Conservation (phyloP, 2,113 vertebrate genomes). For the Aix galericulata region DNA sequence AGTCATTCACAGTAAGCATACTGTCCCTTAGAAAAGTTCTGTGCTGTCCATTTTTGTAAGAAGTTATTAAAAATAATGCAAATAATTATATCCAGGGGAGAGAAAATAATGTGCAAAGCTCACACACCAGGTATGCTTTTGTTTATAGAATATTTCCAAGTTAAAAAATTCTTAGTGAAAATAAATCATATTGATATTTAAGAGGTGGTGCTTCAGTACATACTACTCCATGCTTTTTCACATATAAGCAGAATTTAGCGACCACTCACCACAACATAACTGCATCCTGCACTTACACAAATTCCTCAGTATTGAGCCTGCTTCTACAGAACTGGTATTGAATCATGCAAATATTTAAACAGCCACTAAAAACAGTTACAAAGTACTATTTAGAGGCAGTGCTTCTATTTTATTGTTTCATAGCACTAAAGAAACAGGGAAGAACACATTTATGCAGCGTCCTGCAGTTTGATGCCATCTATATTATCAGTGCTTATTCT, state of each 20-base stretch:
- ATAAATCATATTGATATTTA: constrained; percentile 1
- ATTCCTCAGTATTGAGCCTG: constrained; percentile 1
- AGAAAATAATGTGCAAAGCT: constrained; percentile 39
- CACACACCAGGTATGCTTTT: constrained; percentile 6
- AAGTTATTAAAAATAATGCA: constrained; percentile 43
- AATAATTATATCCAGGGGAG: background rate
- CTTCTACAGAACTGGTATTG: constrained; percentile 26
- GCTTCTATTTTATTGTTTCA: constrained; percentile 48
- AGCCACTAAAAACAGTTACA: constrained; percentile 36
- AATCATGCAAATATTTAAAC: constrained; percentile 65
- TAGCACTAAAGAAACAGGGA: constrained; percentile 22
- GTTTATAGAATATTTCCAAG: constrained; percentile 37
- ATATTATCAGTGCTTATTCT: constrained; percentile 9
- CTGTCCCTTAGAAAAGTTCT: background rate
- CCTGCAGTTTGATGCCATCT: constrained; percentile 14
- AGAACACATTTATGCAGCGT: background rate
- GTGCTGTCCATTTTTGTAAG: background rate
- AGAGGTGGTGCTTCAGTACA: background rate
- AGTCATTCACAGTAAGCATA: background rate
- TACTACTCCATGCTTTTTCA: constrained; percentile 22
- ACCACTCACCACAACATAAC: background rate
- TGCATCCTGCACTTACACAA: constrained; percentile 8
- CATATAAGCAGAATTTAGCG: background rate
- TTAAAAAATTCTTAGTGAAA: constrained; percentile 34
- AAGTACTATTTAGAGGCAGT: constrained; percentile 40